Evolutionary conservation across 2,888 invertebrate genomes (phyloP).

Genomic region (Cephus pulcher): DNA sequence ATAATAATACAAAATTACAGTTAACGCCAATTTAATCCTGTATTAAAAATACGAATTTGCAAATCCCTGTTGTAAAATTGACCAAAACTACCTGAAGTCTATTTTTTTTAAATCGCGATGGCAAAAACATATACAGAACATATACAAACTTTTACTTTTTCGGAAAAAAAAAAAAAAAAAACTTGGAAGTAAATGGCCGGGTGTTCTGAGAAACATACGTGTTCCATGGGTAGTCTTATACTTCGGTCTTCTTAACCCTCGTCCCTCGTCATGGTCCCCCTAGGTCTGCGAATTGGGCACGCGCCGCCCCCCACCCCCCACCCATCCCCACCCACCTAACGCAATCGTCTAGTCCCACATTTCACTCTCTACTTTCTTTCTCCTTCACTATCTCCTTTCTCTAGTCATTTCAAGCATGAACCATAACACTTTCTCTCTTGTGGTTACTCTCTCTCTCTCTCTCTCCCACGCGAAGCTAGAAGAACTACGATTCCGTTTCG

Average conservation of each 20-base stretch:
- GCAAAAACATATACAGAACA: too few species aligned
- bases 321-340: slow-evolving; percentile 19
- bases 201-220: background rate
- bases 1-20: background rate
- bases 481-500: slow-evolving; percentile 18
- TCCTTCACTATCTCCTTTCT: slow-evolving; percentile 5
- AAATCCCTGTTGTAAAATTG: background rate
- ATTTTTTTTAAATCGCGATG: background rate
- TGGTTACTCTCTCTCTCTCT: slow-evolving; percentile 8
- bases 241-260: background rate
- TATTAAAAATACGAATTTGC: too few species aligned
- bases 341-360: slow-evolving; percentile 31
- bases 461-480: slow-evolving; percentile 2
- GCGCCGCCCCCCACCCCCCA: slow-evolving; percentile 9
- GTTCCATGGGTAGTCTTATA: background rate
- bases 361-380: slow-evolving; percentile 10
- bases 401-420: too few species aligned
- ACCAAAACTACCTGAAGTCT: background rate
- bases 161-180: background rate
- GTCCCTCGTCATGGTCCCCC: slow-evolving; percentile 2
- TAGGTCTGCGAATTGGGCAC: slow-evolving; percentile 34
- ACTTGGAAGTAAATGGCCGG: background rate
- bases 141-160: background rate
- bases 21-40: background rate
- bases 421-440: slow-evolving; percentile 14